phyloP scores from a whole-genome alignment of 2,113 vertebrate species.

The Pterocles gutturalis region DNA sequence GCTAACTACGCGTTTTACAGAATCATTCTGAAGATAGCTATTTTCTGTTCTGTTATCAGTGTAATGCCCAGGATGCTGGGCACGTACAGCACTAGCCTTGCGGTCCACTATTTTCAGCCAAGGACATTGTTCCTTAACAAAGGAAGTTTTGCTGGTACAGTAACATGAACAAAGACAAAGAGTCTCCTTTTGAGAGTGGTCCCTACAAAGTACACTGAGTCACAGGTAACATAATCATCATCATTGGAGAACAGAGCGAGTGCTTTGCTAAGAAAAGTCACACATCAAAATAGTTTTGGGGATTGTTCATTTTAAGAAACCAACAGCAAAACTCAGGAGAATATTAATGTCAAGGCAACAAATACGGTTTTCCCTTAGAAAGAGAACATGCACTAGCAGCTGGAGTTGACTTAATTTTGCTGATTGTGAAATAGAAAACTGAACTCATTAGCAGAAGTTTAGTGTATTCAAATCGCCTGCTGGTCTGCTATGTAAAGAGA shows the following conservation, averaged over 20 bases:
- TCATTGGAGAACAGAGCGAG: background rate
- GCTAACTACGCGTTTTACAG: background rate
- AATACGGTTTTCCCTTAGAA: background rate
- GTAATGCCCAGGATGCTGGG: background rate
- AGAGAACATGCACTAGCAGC: background rate
- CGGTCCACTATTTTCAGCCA: background rate
- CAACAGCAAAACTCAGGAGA: background rate
- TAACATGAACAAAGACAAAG: background rate
- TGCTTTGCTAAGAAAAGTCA: background rate
- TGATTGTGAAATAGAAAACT: background rate
- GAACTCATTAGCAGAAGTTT: background rate
- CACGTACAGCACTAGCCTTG: background rate
- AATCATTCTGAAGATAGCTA: background rate
- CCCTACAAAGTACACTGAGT: background rate
- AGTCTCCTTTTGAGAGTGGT: background rate
- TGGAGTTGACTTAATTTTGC: background rate
- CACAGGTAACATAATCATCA: background rate
- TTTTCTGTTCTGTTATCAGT: background rate
- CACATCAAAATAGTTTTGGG: fast-evolving
- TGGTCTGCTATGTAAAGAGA: background rate
- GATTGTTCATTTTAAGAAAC: background rate
- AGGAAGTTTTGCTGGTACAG: background rate
- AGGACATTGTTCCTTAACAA: background rate
- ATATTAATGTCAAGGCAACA: background rate
- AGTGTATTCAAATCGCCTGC: background rate